Evolutionary conservation across 2,797 vertebrate genomes (phyloP).

Genomic region (Momotus momota): DNA sequence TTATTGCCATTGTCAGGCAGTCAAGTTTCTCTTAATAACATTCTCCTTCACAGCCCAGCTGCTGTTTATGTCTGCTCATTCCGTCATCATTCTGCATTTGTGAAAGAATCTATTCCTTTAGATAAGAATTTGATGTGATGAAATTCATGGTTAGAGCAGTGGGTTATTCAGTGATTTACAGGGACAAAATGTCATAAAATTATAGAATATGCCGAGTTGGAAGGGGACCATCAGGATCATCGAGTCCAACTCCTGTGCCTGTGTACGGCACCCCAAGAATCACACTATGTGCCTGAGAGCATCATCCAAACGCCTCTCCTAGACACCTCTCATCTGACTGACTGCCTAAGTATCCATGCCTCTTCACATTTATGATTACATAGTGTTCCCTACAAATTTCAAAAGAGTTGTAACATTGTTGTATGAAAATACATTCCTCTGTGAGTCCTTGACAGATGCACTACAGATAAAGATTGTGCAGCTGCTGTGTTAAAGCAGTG

Average conservation of each 20-base stretch:
- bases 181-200: not conserved
- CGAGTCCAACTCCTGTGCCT: too few relatives aligned
- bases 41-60: constrained; percentile 14
- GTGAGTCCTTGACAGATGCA: not conserved
- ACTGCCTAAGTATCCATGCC: not conserved
- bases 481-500: not conserved
- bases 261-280: too few relatives aligned
- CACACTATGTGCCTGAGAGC: too few relatives aligned
- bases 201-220: too few relatives aligned
- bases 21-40: not conserved
- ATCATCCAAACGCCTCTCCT: not conserved
- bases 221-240: too few relatives aligned
- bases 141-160: not conserved
- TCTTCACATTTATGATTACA: not conserved
- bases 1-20: not conserved
- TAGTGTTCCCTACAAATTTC: not conserved
- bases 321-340: not conserved
- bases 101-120: not conserved
- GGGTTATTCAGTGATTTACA: not conserved
- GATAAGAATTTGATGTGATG: not conserved
- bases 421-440: not conserved
- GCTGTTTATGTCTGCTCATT: not conserved
- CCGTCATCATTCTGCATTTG: not conserved
- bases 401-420: not conserved
- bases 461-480: not conserved